phyloP scores from a whole-genome alignment of 2,888 invertebrate genomes.

The Lathronympha strigana region DNA sequence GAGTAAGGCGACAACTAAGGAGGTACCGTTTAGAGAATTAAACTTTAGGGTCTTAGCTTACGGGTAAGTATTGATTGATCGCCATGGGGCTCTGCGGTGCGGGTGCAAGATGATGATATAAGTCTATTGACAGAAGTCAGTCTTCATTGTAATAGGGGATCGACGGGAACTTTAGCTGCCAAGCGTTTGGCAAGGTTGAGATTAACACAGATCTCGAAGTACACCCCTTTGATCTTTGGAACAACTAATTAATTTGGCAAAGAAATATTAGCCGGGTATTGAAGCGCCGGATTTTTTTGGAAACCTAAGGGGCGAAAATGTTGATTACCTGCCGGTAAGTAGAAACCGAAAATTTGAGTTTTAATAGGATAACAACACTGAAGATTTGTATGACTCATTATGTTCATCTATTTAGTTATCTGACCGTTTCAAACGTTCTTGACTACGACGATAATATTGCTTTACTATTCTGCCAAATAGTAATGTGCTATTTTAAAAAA shows the following conservation, averaged over 20 bases:
- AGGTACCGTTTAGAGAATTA: conserved; percentile 43
- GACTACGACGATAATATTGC: too few relatives aligned
- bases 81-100: conserved; percentile 51
- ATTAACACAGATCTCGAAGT: conserved; percentile 68
- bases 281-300: conserved; percentile 52
- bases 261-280: conserved; percentile 71
- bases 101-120: conserved; percentile 61
- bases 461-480: neutral
- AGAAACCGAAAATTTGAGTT: conserved; percentile 33
- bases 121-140: conserved; percentile 73
- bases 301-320: conserved; percentile 47
- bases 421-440: too few relatives aligned
- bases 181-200: conserved; percentile 66
- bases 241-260: conserved; percentile 77
- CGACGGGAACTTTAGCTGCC: conserved; percentile 73
- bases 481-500: too few relatives aligned
- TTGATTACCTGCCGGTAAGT: conserved; percentile 46
- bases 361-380: conserved; percentile 9
- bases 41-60: conserved; percentile 49
- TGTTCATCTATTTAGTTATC: too few relatives aligned
- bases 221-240: conserved; percentile 75
- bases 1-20: conserved; percentile 51
- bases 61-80: conserved; percentile 49
- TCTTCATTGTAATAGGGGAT: conserved; percentile 65
- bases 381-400: too few relatives aligned